Evolutionary conservation across 2,797 vertebrate genomes (phyloP).

Genomic region (Notoglanidium macrostoma): DNA sequence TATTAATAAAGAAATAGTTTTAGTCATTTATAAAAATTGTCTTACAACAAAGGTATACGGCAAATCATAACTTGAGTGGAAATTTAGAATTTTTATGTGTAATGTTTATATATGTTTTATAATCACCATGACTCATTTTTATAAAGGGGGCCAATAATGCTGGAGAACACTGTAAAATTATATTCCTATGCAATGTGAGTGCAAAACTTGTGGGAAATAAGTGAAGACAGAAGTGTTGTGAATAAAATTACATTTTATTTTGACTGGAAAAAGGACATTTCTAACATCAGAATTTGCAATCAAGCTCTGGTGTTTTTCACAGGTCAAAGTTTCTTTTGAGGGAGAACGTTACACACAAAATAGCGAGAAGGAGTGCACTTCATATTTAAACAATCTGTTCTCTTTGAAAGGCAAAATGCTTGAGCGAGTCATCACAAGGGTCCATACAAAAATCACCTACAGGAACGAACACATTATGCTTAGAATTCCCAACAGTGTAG

Average conservation of each 20-base stretch:
- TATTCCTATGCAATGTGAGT: not conserved
- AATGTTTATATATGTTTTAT: not conserved
- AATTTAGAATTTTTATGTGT: not conserved
- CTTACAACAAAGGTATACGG: not conserved
- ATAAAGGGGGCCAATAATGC: not conserved
- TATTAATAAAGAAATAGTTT: not conserved
- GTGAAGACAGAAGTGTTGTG: not conserved
- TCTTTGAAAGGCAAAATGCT: conserved; percentile 23
- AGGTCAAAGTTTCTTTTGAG: conserved; percentile 40
- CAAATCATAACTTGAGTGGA: not conserved
- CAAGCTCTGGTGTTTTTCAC: conserved; percentile 35
- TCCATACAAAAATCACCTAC: conserved; percentile 35
- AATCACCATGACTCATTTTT: not conserved
- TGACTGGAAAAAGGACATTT: conserved; percentile 18
- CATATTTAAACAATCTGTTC: conserved; percentile 37
- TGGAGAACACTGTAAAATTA: not conserved
- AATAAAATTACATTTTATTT: conserved; percentile 30
- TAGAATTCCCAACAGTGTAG: conserved; percentile 17
- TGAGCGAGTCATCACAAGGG: conserved; percentile 24
- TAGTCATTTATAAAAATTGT: not conserved
- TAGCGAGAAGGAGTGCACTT: conserved; percentile 32
- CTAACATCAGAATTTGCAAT: conserved; percentile 23
- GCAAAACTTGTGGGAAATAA: not conserved
- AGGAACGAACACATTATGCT: conserved; percentile 8
- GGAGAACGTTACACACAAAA: conserved; percentile 25